Percentiles rank a stretch among this genome's conserved stretches.
Conservation (phyloP, 2,113 vertebrate species). For the Sigmodon hispidus region DNA sequence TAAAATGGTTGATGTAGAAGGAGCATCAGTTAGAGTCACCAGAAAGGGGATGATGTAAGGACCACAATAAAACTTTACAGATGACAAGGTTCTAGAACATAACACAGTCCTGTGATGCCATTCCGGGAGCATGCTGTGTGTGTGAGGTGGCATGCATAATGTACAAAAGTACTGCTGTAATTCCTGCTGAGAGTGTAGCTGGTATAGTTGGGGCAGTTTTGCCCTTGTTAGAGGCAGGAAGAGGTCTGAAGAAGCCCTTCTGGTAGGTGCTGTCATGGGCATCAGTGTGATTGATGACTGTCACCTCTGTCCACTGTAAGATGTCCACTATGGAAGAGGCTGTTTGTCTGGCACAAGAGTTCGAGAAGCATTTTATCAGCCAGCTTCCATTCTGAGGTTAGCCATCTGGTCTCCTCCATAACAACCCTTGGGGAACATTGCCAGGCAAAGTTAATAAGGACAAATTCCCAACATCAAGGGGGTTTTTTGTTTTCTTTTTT, state of each 20-base stretch:
- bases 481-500: too few relatives aligned
- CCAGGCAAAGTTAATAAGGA: background rate
- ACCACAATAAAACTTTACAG: background rate
- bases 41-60: background rate
- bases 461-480: background rate
- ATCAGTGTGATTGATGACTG: background rate
- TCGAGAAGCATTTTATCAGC: background rate
- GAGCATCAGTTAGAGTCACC: background rate
- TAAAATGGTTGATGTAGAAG: background rate
- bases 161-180: background rate
- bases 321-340: background rate
- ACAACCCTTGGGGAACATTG: background rate
- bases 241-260: background rate
- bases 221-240: background rate
- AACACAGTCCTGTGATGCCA: background rate
- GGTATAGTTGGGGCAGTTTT: background rate
- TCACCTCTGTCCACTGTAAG: background rate
- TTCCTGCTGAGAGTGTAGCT: background rate
- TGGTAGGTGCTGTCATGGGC: background rate
- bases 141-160: background rate
- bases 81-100: background rate
- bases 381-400: background rate
- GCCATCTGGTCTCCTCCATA: background rate
- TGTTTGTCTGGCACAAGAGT: background rate
- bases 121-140: background rate